Percentiles rank a stretch among this genome's conserved stretches.
Conservation (phyloP, 2,797 vertebrate genomes). For the Cryptoprocta ferox region DNA sequence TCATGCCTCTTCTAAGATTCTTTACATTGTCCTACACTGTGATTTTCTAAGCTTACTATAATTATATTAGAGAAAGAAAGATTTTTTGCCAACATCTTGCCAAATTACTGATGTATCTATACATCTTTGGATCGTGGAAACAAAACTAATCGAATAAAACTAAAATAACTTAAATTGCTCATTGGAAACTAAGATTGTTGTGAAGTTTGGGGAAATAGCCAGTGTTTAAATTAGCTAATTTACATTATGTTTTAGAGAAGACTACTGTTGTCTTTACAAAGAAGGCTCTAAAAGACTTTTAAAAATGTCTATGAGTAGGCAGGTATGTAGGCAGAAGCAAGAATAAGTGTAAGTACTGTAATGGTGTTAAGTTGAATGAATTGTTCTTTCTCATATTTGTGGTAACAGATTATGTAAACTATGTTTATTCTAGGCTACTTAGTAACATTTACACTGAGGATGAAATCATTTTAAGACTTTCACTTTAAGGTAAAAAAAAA, state of each 20-base stretch:
- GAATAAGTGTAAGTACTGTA: slow-evolving; percentile 44
- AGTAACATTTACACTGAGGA: slow-evolving; percentile 9
- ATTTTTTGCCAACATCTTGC: slow-evolving; percentile 36
- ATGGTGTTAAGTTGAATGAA: slow-evolving; percentile 8
- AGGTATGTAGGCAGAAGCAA: slow-evolving; percentile 58
- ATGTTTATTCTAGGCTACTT: slow-evolving; percentile 31
- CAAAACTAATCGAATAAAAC: slow-evolving; percentile 29
- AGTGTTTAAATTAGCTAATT: slow-evolving; percentile 48
- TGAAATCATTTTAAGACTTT: slow-evolving; percentile 46
- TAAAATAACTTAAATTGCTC: not conserved
- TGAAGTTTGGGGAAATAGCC: slow-evolving; percentile 3
- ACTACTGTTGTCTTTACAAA: slow-evolving; percentile 66
- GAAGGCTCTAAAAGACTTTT: slow-evolving; percentile 55
- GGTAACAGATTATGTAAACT: slow-evolving; percentile 51
- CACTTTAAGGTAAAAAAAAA: not conserved
- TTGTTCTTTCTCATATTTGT: slow-evolving; percentile 55
- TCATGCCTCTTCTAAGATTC: slow-evolving; percentile 18
- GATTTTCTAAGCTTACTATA: slow-evolving; percentile 23
- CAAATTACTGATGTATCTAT: slow-evolving; percentile 2
- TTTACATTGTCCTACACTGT: not conserved
- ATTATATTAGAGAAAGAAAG: slow-evolving; percentile 13
- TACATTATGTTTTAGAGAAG: slow-evolving; percentile 68
- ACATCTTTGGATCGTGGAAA: slow-evolving; percentile 44
- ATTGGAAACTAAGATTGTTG: not conserved
- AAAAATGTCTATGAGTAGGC: slow-evolving; percentile 69